Evolutionary conservation across 2,113 vertebrate genomes (phyloP), one percentile per base, ranked within the genome.

Genomic region (Lathamus discolor): DNA sequence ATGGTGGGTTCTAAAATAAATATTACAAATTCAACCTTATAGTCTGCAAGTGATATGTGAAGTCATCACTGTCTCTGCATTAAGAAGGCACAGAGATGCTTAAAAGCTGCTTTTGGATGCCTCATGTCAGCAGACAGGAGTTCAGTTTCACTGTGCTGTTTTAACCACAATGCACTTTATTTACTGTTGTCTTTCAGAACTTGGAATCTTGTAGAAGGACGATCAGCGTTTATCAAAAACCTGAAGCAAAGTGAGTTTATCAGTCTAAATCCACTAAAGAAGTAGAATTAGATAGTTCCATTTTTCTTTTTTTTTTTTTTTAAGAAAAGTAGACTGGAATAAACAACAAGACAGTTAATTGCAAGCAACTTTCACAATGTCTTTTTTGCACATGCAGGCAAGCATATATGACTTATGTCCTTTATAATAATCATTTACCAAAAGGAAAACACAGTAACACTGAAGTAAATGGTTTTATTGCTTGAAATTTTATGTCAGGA

Each of bases 201-300:
- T 2, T 99, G 99, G 99, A 99, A 99, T 97, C 99, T 99, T 72
- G 98, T 98, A 61, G 98, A 98, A 80, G 99, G 99, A 97, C 97
- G 99, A 96, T 98, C 99, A 19, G 99, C 99, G 27, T 99, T 99
- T 94, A 98, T 99, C 96, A 99, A 99, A 98, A 99, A 99, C 90
- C 98, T 99, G 94, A 99, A 99, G 91, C 98, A 99, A 93, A 99
- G 99, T 99, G 96, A 99, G 99, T 98, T 83, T 82, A 39, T 59
- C 29, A 49, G 2, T 91, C 80, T 83, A 63, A 61, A 80, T 82
- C 83, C 70, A 70, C 39, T 27, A 61, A 35, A 85, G 13, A 85
- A 74, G 9, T 89, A 11, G 7, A 75, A 76, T 68, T 79, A 59
- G 17, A 39, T 64, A 4, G 24, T 15, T 76, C 48, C 39, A 5